Evolutionary conservation across 2,797 vertebrate genomes (phyloP), one percentile per base, ranked within the genome.

Genomic region (Phalanger gymnotis): DNA sequence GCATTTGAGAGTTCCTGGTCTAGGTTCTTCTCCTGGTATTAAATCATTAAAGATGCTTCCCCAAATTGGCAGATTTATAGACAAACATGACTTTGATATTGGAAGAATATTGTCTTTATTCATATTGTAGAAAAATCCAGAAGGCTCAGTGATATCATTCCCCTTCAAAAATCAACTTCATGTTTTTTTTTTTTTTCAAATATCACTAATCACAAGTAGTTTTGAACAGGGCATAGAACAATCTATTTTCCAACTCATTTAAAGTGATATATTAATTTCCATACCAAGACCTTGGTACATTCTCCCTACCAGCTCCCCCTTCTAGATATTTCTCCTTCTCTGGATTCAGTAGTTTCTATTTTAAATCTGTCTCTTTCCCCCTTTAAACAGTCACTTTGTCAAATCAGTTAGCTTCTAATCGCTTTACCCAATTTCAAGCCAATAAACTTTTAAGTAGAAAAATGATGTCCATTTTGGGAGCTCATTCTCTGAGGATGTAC

Each of bases 371-470:
- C 19, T 47, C 13, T 27, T 25, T 19, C 19, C 61, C 14, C 66
- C 66, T 47, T 81, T 47, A 81, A 81, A 81, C 27, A 27, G 73
- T 27, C 40, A 51, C 27, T 22, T 87, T 87, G 9, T 47, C 40
- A 87, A 87, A 87, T 51, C 40, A 87, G 51, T 87, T 47, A 47
- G 25, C 30, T 47, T 81, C 54, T 66, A 40, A 54, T 93, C 93
- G 3, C 47, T 94, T 95, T 2, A 52, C 93, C 81, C 58, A 7
- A 47, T 95, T 95, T 95, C 73, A 92, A 91, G 28, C 92, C 9
- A 90, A 81, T 73, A 9, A 47, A 91, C 73, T n/a, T 4, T 90
- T 93, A 95, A 81, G 22, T 89, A 54, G 92, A 91, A 94, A 96
- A 14, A 56, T 87, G 73, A 87, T 87, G 10, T 9, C 73, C 73